These are phyloP conservation scores for Lasius platythorax DNA, from an alignment of 2,888 invertebrate genomes.

Conservation along the genomic window DNA sequence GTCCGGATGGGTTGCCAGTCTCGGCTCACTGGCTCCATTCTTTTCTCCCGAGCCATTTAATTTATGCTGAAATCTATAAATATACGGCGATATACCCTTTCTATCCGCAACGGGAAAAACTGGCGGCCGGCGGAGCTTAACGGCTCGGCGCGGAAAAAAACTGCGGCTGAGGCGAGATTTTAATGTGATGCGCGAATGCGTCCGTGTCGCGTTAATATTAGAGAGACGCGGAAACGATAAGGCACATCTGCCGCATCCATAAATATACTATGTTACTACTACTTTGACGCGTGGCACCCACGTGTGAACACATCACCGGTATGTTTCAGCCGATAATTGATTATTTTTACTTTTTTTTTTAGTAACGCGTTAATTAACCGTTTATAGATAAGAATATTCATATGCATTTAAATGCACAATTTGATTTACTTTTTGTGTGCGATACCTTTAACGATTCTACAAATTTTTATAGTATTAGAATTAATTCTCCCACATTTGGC, in stretches of 20 bases:
- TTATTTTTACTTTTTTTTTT: constrained; percentile 5
- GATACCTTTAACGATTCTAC: neutral
- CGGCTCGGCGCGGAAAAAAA: constrained; percentile 51
- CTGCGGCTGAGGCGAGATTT: constrained; percentile 53
- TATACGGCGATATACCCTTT: constrained; percentile 66
- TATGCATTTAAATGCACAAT: neutral
- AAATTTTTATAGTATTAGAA: neutral
- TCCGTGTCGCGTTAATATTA: constrained; percentile 50
- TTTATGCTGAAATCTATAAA: constrained; percentile 78
- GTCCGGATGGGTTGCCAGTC: constrained; percentile 76
- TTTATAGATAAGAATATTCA: constrained; percentile 2
- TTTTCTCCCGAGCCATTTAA: constrained; percentile 76
- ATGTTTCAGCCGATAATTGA: neutral
- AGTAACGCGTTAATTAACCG: constrained; percentile 13
- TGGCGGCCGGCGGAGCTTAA: constrained; percentile 47
- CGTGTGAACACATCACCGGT: neutral
- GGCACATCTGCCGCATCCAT: constrained; percentile 19
- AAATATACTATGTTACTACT: constrained; percentile 21
- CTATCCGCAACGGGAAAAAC: constrained; percentile 59
- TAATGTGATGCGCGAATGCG: constrained; percentile 53
- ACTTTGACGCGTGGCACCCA: neutral
- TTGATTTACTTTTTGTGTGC: neutral
- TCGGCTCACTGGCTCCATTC: constrained; percentile 78
- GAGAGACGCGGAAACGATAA: constrained; percentile 50
- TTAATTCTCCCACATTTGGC: neutral